A percentile compares a stretch with the other conserved stretches of the same genome.
These are phyloP conservation scores for Pterois miles DNA, from an alignment of 2,797 vertebrate species.

Conservation along the genomic window DNA sequence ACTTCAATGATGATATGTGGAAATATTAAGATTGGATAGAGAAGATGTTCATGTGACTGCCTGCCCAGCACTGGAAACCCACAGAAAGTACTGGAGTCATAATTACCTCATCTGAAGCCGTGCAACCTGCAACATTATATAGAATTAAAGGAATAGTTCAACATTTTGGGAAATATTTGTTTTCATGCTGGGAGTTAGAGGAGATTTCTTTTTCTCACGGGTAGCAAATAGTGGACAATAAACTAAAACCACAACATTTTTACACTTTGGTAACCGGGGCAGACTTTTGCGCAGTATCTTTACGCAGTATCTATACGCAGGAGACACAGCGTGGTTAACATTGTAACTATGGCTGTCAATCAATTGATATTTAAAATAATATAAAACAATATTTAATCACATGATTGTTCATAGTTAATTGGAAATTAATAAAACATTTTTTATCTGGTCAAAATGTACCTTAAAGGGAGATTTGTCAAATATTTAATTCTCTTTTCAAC, in stretches of 20 bases:
- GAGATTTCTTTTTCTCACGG: neutral
- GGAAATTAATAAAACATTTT: too few relatives aligned
- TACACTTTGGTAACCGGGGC: neutral
- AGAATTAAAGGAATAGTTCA: neutral
- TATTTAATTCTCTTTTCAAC: too few relatives aligned
- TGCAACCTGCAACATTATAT: neutral
- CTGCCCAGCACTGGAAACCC: neutral
- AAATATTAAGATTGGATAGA: neutral
- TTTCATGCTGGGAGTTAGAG: neutral
- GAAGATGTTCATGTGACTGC: neutral
- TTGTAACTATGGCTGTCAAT: too few relatives aligned
- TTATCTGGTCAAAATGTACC: too few relatives aligned
- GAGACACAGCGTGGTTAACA: too few relatives aligned
- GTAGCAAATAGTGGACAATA: neutral
- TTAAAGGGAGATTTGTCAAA: too few relatives aligned
- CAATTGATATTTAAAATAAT: too few relatives aligned
- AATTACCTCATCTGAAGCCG: neutral
- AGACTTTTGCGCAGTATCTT: too few relatives aligned
- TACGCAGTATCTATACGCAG: too few relatives aligned
- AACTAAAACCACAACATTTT: neutral
- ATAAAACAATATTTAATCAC: too few relatives aligned
- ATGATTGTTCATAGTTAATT: too few relatives aligned
- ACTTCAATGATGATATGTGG: neutral
- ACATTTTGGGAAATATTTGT: neutral
- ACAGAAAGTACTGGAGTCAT: neutral